Conservation (phyloP, 2,113 vertebrate genomes). For the Rattus rattus region DNA sequence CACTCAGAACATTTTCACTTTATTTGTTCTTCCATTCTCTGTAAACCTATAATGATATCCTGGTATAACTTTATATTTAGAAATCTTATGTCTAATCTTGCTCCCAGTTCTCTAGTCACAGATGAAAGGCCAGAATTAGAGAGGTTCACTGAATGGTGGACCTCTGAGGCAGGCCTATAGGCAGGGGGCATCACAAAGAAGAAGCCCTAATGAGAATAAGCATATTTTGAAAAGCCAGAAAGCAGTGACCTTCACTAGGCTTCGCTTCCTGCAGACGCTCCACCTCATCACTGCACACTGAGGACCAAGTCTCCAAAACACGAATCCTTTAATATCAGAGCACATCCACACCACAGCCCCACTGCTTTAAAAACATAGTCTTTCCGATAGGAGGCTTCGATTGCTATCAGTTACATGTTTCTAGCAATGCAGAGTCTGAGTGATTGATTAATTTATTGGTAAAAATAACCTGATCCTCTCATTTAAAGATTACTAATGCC, state of each 20-base stretch:
- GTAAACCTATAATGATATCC: neutral
- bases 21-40: slow-evolving; percentile 2
- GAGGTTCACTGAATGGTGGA: neutral
- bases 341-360: neutral
- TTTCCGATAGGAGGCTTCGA: neutral
- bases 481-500: neutral
- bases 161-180: neutral
- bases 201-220: accelerated
- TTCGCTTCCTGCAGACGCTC: too few relatives aligned
- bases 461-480: neutral
- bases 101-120: neutral
- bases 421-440: neutral
- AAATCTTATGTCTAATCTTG: neutral
- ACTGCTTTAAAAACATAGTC: neutral
- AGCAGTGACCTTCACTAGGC: neutral
- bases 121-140: neutral
- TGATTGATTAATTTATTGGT: neutral
- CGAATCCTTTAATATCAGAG: too few relatives aligned
- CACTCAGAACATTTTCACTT: slow-evolving; percentile 29
- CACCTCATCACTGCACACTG: neutral
- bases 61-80: neutral
- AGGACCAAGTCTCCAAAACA: neutral
- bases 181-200: neutral
- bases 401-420: neutral
- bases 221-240: neutral